phyloP scores from a whole-genome alignment of 2,888 invertebrate genomes.

The Hipparchia sbordonii region DNA sequence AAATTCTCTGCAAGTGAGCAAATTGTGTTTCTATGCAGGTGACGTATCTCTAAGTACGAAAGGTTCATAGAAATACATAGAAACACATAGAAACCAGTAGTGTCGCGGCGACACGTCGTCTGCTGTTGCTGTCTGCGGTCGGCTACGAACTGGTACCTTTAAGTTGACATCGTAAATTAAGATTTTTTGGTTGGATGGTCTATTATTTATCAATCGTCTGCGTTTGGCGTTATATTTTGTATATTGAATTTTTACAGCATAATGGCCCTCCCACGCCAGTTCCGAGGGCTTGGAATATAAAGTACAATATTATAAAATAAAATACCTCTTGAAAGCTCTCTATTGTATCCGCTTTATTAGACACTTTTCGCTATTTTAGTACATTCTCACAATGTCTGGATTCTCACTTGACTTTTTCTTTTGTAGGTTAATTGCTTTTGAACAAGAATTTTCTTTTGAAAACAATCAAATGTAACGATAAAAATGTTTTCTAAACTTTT shows the following conservation, averaged over 20 bases:
- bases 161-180: too few species aligned
- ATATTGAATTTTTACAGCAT: constrained; percentile 17
- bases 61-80: too few species aligned
- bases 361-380: constrained; percentile 7
- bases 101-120: too few species aligned
- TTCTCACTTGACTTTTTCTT: constrained; percentile 5
- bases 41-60: too few species aligned
- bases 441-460: neutral
- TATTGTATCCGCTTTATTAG: constrained; percentile 18
- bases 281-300: constrained; percentile 10
- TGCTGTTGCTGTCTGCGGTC: too few species aligned
- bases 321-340: constrained; percentile 13
- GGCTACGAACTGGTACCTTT: too few species aligned
- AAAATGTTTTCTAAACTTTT: neutral
- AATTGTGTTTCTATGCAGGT: too few species aligned
- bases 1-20: too few species aligned
- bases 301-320: constrained; percentile 13
- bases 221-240: neutral
- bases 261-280: constrained; percentile 7
- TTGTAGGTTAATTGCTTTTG: constrained; percentile 1
- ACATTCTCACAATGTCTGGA: constrained; percentile 3
- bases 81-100: too few species aligned
- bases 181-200: neutral
- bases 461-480: neutral
- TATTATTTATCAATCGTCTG: neutral